Base-by-base conservation (phyloP, 2,888 invertebrate species). In the Volucella inflata region DNA sequence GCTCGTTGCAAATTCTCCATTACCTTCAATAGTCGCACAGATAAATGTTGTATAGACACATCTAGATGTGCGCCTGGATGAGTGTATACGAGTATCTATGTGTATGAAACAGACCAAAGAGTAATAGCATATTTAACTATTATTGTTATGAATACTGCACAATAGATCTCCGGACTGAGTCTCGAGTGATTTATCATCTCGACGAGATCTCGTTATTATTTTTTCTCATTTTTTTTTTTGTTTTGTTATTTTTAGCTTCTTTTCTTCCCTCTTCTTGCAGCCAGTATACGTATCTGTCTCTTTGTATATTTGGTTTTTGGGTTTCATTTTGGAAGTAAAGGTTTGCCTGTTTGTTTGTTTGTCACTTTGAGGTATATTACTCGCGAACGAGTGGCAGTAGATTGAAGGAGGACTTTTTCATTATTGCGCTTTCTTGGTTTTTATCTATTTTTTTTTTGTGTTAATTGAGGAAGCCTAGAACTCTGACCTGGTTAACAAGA, bases 41-140 rank as follows among this genome's bases (percentile, higher is more conserved):
- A 85, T 80, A 81, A 81, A 81, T 85, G 62, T 72, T 64, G 76
- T 76, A 81, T 76, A 85, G 80, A 77, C 62, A 76, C 74, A 70
- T 74, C 53, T 65, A 30, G 51, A 53, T 62, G 44, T 76, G 10
- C 16, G 1, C 10, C 14, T 21, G 51, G 68, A 53, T 40, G 14
- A 36, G 9, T 40, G 16, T 44, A 36, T 36, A 21, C n/a, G 14
- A n/a, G n/a, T n/a, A n/a, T n/a, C n/a, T n/a, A n/a, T 64, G 53
- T 48, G 64, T 70, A 62, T 67, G 64, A 81, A 81, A 40, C 80
- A 50, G 71, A 62, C 65, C 80, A 50, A 75, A 81, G 85, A 85
- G 85, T 85, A 81, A 85, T 85, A 80, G 85, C 85, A 81, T 81
- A 85, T 85, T 85, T 85, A 85, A 85, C 85, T 85, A 81, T 85